Percentiles rank a stretch among this genome's conserved stretches.
Evolutionary conservation across 35 echinoderm and acorn worm species (phyloP).

Genomic region (Lytechinus variegatus): DNA sequence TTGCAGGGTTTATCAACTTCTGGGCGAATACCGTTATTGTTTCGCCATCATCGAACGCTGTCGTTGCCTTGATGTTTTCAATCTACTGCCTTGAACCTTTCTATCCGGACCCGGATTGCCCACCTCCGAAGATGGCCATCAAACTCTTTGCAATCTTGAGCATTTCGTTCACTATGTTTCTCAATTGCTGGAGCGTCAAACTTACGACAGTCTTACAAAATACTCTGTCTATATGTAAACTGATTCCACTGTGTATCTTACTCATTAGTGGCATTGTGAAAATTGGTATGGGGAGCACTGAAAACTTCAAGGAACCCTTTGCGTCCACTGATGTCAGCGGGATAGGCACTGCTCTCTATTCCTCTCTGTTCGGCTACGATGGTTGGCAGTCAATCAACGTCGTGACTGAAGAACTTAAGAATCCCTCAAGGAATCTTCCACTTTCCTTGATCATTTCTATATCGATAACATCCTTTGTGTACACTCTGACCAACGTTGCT

Average conservation of each 20-base stretch:
- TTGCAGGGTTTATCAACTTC: conserved; percentile 8
- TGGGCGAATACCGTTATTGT: conserved; percentile 32
- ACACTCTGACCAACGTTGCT: conserved; percentile 80
- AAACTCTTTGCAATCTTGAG: conserved; percentile 20
- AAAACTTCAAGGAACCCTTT: not conserved
- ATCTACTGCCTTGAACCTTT: conserved; percentile 45
- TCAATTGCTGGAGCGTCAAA: conserved; percentile 49
- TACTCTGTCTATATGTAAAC: conserved; percentile 32
- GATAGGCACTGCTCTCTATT: conserved; percentile 7
- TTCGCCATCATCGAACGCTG: conserved; percentile 4
- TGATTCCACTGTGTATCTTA: conserved; percentile 44
- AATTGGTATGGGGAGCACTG: conserved; percentile 25
- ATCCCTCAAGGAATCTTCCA: conserved; percentile 72
- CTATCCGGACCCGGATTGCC: conserved; percentile 12
- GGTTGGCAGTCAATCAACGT: conserved; percentile 22
- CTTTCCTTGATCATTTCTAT: conserved; percentile 67
- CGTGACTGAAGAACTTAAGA: conserved; percentile 37
- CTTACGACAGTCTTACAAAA: conserved; percentile 32
- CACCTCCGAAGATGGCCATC: conserved; percentile 13
- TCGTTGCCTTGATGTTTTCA: conserved; percentile 45
- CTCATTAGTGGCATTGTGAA: conserved; percentile 53
- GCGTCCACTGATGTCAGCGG: conserved; percentile 13
- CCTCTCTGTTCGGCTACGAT: not conserved
- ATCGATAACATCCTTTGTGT: conserved; percentile 65
- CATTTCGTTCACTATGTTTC: conserved; percentile 33